A percentile compares a stretch with the other conserved stretches of the same genome.
phyloP scores from a whole-genome alignment of 2,888 invertebrate genomes.

The Trichogramma evanescens region DNA sequence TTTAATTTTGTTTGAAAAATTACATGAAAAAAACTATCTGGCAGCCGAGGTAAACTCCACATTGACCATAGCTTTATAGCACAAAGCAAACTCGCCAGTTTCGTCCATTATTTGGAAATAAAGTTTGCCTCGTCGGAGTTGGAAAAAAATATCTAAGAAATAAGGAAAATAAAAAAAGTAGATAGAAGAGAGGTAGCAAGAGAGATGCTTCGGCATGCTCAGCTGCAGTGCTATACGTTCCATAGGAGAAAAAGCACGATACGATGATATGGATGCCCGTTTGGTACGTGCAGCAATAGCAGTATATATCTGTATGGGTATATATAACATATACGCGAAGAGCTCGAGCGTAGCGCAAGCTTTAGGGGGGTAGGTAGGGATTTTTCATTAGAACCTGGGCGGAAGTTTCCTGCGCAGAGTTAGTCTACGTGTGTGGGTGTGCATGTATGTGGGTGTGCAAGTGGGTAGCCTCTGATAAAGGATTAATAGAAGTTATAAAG shows the following conservation, averaged over 20 bases:
- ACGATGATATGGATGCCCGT: constrained; percentile 25
- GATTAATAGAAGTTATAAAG: constrained; percentile 50
- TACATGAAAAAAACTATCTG: too few relatives aligned
- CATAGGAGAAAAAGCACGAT: constrained; percentile 3
- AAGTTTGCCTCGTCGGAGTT: constrained; percentile 7
- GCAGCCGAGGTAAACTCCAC: too few relatives aligned
- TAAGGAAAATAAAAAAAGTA: background rate
- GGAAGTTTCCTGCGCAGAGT: background rate
- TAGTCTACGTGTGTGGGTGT: background rate
- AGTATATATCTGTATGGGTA: background rate
- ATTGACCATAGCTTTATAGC: too few relatives aligned
- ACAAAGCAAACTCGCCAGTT: background rate
- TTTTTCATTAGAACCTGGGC: constrained; percentile 39
- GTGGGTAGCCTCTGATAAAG: constrained; percentile 38
- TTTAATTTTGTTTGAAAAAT: too few relatives aligned
- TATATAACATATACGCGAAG: background rate
- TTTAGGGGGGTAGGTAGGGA: constrained; percentile 24
- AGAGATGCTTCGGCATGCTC: too few relatives aligned
- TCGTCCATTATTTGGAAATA: constrained; percentile 20
- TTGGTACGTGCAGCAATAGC: constrained; percentile 8
- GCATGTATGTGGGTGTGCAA: constrained; percentile 11
- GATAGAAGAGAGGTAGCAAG: background rate
- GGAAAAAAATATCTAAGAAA: constrained; percentile 4
- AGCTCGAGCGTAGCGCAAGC: constrained; percentile 1
- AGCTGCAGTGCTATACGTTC: background rate